phyloP scores from a whole-genome alignment of 2,797 vertebrate species.

The Eurystomus glaucurus region DNA sequence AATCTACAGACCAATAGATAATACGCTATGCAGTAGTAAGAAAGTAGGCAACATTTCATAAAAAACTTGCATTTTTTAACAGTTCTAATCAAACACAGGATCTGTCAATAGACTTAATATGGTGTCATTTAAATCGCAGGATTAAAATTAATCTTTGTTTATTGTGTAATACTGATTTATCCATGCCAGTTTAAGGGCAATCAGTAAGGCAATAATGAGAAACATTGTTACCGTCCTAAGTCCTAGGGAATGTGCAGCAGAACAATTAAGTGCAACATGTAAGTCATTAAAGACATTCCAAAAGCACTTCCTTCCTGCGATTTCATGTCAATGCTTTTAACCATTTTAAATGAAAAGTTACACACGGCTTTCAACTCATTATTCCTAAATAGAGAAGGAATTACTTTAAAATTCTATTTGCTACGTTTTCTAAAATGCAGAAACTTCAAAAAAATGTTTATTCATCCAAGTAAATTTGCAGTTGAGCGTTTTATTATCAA shows the following conservation, averaged over 20 bases:
- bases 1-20: not conserved
- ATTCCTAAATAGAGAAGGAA: not conserved
- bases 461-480: not conserved
- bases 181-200: not conserved
- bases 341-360: not conserved
- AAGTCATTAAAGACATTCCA: not conserved
- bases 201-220: not conserved
- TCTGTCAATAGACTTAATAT: not conserved
- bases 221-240: not conserved
- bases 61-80: not conserved
- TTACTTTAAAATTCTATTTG: not conserved
- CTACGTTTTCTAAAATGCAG: not conserved
- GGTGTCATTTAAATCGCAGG: not conserved
- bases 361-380: not conserved
- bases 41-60: not conserved
- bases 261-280: not conserved
- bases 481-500: not conserved
- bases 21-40: fast-evolving
- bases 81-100: not conserved
- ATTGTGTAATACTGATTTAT: not conserved
- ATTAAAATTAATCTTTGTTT: not conserved
- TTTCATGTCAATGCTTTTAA: not conserved
- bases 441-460: not conserved
- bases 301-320: not conserved
- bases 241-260: not conserved